Evolutionary conservation across 2,797 vertebrate species (phyloP).

Genomic region (Paramormyrops hopkinsi): DNA sequence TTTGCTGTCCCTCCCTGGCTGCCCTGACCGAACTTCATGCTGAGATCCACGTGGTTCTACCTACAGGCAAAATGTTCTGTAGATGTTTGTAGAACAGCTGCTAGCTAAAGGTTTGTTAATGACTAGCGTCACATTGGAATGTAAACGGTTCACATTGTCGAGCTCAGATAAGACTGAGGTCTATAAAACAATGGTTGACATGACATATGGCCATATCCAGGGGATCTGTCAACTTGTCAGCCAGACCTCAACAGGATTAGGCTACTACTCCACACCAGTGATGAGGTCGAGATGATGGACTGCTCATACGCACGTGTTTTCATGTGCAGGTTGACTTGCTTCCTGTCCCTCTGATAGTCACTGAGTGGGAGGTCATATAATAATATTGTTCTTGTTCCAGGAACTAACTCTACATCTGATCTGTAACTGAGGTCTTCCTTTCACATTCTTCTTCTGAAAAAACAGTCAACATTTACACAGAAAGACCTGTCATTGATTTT

Average conservation of each 20-base stretch:
- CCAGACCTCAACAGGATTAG: background rate
- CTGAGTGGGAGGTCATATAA: background rate
- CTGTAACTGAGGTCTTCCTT: background rate
- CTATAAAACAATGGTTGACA: background rate
- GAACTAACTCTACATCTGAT: background rate
- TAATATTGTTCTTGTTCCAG: background rate
- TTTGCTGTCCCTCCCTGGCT: background rate
- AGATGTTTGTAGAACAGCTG: background rate
- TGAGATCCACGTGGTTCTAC: background rate
- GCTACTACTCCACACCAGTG: background rate
- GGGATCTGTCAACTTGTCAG: background rate
- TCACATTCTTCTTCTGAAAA: background rate
- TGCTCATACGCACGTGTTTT: background rate
- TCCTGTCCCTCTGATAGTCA: background rate
- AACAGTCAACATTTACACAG: background rate
- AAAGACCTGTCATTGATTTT: background rate
- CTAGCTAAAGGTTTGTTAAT: background rate
- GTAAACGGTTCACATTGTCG: background rate
- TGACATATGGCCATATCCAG: background rate
- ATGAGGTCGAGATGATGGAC: background rate
- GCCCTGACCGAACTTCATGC: background rate
- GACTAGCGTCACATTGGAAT: background rate
- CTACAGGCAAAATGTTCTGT: background rate
- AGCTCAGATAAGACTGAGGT: background rate
- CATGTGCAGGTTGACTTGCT: background rate